Evolutionary conservation across 2,888 invertebrate species (phyloP).

Genomic region (Acholoe squamosa): DNA sequence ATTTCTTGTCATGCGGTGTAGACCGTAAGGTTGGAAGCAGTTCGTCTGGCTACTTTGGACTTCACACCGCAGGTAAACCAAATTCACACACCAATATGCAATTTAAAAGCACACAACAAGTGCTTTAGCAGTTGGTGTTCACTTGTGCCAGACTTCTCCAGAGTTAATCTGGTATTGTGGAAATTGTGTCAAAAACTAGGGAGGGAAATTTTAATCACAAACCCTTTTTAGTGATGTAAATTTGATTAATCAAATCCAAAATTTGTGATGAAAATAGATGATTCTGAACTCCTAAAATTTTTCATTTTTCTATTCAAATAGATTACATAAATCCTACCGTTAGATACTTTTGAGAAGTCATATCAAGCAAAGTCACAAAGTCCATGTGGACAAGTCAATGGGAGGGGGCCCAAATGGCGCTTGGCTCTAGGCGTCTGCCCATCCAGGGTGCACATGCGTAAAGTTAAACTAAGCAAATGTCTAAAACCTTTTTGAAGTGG

Average conservation of each 20-base stretch:
- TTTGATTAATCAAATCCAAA: too few species aligned
- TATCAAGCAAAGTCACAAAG: background rate
- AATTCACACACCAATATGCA: background rate
- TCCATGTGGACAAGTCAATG: background rate
- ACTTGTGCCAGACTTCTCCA: slow-evolving; percentile 34
- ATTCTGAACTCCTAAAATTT: background rate
- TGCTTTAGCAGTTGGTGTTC: background rate
- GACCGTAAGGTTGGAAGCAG: slow-evolving; percentile 51
- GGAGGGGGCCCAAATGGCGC: too few species aligned
- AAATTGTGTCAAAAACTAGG: background rate
- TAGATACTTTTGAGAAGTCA: slow-evolving; percentile 20
- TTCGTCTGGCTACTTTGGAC: slow-evolving; percentile 56
- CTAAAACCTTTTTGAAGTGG: too few species aligned
- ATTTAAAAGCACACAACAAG: background rate
- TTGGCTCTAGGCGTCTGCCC: too few species aligned
- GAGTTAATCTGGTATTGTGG: background rate
- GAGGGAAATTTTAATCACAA: background rate
- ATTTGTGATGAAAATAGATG: background rate
- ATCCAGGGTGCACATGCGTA: too few species aligned
- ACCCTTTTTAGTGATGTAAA: too few species aligned
- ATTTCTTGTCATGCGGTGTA: slow-evolving; percentile 47
- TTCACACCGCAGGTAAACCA: slow-evolving; percentile 42
- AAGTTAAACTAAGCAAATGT: too few species aligned
- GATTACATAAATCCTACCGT: background rate
- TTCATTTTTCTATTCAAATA: background rate